Evolutionary conservation across 2,797 vertebrate genomes (phyloP), one percentile per base, ranked within the genome.

Genomic region (Propithecus perrieri): DNA sequence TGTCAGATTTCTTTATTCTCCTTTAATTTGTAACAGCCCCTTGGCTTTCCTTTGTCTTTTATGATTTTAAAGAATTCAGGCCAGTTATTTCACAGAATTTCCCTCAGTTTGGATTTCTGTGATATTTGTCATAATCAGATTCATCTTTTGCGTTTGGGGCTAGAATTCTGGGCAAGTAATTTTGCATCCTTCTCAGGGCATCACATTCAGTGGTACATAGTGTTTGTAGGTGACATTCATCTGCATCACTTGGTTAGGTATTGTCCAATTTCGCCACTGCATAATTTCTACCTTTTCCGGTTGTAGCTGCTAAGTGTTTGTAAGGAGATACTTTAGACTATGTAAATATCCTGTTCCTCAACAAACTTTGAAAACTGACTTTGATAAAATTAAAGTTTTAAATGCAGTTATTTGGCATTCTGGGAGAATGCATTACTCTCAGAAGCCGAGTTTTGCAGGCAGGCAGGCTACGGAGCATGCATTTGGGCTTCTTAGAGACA

Each of bases 51-150:
- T 80, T 85, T 78, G 30, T 76, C 63, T 91, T 88, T 85, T 85
- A 87, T 61, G 57, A 90, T 90, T 95, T 90, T 38, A 48, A 96
- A 94, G 65, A 94, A 84, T 83, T 91, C 30, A 4, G 41, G 63
- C 59, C 46, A 50, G 46, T 93, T 86, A 84, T 80, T 78, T 94
- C 38, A 93, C 7, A 93, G 92, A 67, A 48, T 79, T 92, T 87
- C 57, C 46, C 53, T 80, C 28, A 10, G 9, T 89, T 67, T 75
- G 79, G 76, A 41, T 91, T 94, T 91, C 81, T 75, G 43, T 59
- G 69, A 28, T 72, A 53, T 53, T 95, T 43, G 38, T 92, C 22
- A 28, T 92, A 75, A 92, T 74, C 43, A 95, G 38, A 90, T 69
- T 93, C 50, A n/a, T 80, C 28, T 95, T 87, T 65, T 90, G 81